phyloP scores from a whole-genome alignment of 2,888 invertebrate genomes.

The Megastigmus dorsalis region DNA sequence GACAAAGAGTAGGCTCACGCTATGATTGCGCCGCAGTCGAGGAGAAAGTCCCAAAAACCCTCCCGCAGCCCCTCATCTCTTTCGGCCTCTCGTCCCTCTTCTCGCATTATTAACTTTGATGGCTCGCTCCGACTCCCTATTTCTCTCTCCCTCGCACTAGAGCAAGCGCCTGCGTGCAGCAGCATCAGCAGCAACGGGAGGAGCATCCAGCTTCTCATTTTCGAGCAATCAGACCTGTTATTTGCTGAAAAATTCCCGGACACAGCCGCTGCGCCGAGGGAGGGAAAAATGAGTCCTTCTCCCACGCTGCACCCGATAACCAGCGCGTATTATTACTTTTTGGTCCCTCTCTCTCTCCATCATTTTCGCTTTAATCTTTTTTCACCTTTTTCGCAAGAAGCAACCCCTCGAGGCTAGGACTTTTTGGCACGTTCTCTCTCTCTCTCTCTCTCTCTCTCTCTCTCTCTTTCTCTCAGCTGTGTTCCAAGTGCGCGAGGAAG shows the following conservation, averaged over 20 bases:
- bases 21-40: no score
- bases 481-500: no score
- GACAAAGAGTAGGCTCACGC: no score
- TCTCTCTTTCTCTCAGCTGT: neutral
- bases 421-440: neutral
- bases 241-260: conserved; percentile 38
- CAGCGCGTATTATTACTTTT: conserved; percentile 38
- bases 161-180: neutral
- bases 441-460: neutral
- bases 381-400: conserved; percentile 1
- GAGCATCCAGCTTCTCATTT: neutral
- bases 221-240: conserved; percentile 46
- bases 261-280: no score
- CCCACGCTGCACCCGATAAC: conserved; percentile 20
- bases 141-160: neutral
- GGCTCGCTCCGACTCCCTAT: neutral
- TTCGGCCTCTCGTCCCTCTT: neutral
- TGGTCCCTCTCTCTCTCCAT: conserved; percentile 3
- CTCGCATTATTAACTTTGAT: conserved; percentile 15
- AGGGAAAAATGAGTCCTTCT: neutral
- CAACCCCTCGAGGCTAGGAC: conserved; percentile 18
- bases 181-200: neutral
- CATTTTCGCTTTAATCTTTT: conserved; percentile 16
- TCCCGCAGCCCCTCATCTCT: neutral
- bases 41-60: no score